A percentile compares a stretch with the other conserved stretches of the same genome.
Conservation (phyloP, 1,140 invertebrate species). For the Drosophila pseudoananassae region DNA sequence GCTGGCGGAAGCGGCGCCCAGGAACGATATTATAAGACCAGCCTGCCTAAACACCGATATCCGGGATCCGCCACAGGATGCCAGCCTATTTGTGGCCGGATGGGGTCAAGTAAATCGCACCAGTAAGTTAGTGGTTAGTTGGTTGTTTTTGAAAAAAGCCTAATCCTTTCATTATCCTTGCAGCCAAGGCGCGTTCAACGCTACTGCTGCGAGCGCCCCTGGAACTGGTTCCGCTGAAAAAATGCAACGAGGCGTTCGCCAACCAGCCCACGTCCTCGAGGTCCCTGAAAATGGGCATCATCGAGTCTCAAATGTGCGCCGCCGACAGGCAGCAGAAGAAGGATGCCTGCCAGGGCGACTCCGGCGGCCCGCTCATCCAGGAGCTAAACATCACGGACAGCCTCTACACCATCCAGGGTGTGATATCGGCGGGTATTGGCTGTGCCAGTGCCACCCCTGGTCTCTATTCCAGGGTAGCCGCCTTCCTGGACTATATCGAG, state of each 20-base stretch:
- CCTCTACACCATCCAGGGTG: conserved; percentile 22
- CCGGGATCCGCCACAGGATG: conserved; percentile 33
- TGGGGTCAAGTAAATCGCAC: conserved; percentile 67
- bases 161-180: not conserved
- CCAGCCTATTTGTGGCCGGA: conserved; percentile 59
- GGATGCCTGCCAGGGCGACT: conserved; percentile 45
- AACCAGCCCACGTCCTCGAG: conserved; percentile 23
- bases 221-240: conserved; percentile 38
- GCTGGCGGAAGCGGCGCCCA: conserved; percentile 41
- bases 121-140: conserved; percentile 43
- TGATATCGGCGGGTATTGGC: conserved; percentile 30
- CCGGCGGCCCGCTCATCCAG: conserved; percentile 30
- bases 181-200: conserved; percentile 36
- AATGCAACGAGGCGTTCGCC: conserved; percentile 46
- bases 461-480: conserved; percentile 27
- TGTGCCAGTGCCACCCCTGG: conserved; percentile 36
- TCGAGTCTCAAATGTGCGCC: conserved; percentile 85
- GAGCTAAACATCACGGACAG: conserved; percentile 22
- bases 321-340: conserved; percentile 83
- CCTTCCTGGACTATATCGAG: conserved; percentile 42
- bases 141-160: no score
- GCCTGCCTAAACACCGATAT: conserved; percentile 62
- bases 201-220: conserved; percentile 64
- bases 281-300: conserved; percentile 50
- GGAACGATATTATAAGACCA: conserved; percentile 33